Percentiles rank a stretch among this genome's conserved stretches.
phyloP scores from a whole-genome alignment of 2,113 vertebrate genomes.

The Tylochromis polylepis region DNA sequence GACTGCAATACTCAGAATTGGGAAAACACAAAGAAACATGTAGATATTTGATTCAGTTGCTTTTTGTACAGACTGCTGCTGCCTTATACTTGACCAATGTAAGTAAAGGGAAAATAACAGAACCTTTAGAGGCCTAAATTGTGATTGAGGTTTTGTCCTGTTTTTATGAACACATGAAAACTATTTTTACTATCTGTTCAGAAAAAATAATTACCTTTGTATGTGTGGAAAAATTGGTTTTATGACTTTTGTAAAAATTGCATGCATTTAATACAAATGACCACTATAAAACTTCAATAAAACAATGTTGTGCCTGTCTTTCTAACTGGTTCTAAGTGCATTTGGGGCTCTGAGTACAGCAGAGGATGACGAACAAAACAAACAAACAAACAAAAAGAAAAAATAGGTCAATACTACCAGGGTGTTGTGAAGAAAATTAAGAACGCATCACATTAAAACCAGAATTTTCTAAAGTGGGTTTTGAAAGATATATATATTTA shows the following conservation, averaged over 20 bases:
- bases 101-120: neutral
- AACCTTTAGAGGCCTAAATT: slow-evolving; percentile 8
- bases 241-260: slow-evolving; percentile 61
- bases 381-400: neutral
- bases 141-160: slow-evolving; percentile 23
- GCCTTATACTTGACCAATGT: slow-evolving; percentile 59
- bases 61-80: slow-evolving; percentile 50
- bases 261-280: slow-evolving; percentile 61
- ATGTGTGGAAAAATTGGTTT: slow-evolving; percentile 33
- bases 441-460: neutral
- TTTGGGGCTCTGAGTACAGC: neutral
- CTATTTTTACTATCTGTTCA: slow-evolving; percentile 49
- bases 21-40: neutral
- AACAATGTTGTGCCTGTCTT: slow-evolving; percentile 48
- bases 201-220: slow-evolving; percentile 28
- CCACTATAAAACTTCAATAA: slow-evolving; percentile 53
- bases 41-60: neutral
- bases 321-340: neutral
- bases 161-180: slow-evolving; percentile 45
- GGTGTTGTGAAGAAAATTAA: neutral
- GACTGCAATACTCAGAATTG: neutral
- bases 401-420: neutral
- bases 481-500: too few relatives aligned
- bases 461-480: neutral
- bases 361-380: neutral